Evolutionary conservation across 2,113 vertebrate species (phyloP), one percentile per base, ranked within the genome.

Genomic region (Conger conger): DNA sequence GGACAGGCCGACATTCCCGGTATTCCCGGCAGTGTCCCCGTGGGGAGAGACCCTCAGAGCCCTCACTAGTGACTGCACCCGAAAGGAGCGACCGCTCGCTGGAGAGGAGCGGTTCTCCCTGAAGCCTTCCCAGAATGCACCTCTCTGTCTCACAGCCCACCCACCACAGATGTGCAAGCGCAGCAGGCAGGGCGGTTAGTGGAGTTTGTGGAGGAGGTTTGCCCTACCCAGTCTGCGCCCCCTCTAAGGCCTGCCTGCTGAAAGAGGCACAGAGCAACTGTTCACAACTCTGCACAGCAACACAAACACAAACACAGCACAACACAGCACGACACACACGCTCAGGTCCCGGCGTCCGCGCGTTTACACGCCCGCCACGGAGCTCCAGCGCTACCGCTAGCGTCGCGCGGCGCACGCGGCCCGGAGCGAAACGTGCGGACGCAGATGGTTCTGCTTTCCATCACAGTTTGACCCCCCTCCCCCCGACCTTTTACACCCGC

Each of bases 181-280:
- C 60, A 87, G 85, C 60, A 87, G 85, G 81, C 83, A 37, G 78
- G 80, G 80, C 80, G 60, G 86, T 87, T 85, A 87, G 86, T 85
- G 85, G 76, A 87, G 86, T 40, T 79, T 30, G 81, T 84, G 86
- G 91, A 91, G 93, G 93, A 93, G 85, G 92, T 90, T 90, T 94
- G 86, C 92, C 93, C 92, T 95, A 95, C 94, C 94, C 94, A 93
- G 92, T 94, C 94, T 90, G 93, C 93, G 94, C 90, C 92, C 93
- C 92, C 93, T 91, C 93, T 94, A 94, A 91, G 92, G 94, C 93
- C 93, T 91, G 93, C 92, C 91, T 94, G 92, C 93, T 95, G 93
- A 88, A 94, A 94, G 93, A 94, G 93, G 92, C 92, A 91, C 92
- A 94, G 92, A 94, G 92, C 93, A 94, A 90, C 93, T 92, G n/a